Evolutionary conservation across 2,113 vertebrate genomes (phyloP).

Genomic region (Pachyramphus minor): DNA sequence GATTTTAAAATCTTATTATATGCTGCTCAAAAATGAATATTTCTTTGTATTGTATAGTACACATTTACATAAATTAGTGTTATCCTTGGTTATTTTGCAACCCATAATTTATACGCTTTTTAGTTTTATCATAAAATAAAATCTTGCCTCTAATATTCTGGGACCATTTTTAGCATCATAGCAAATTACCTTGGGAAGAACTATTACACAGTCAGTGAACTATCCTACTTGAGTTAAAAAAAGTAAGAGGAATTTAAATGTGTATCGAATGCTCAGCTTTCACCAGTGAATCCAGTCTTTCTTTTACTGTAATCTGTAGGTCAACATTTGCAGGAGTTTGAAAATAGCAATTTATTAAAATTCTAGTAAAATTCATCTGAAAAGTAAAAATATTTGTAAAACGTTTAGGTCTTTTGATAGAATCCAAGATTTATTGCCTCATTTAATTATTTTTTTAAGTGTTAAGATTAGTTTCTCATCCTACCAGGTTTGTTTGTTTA

Average conservation of each 20-base stretch:
- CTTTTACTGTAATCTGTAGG: neutral
- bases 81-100: slow-evolving; percentile 56
- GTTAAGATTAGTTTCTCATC: neutral
- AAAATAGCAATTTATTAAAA: neutral
- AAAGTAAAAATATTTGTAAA: neutral
- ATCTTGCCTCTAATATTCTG: slow-evolving; percentile 57
- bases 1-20: slow-evolving; percentile 51
- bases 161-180: slow-evolving; percentile 38
- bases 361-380: neutral
- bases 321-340: neutral
- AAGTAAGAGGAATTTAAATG: neutral
- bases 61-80: slow-evolving; percentile 48
- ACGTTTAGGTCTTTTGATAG: neutral
- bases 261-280: neutral
- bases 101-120: slow-evolving; percentile 43
- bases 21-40: slow-evolving; percentile 46
- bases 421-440: neutral
- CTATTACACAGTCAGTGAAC: slow-evolving; percentile 18
- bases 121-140: slow-evolving; percentile 52
- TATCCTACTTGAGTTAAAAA: neutral
- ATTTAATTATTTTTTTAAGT: neutral
- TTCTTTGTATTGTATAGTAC: slow-evolving; percentile 19
- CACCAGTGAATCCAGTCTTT: neutral
- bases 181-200: slow-evolving; percentile 44
- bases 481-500: neutral